Base-by-base conservation (phyloP, 2,888 invertebrate genomes). In the Rhamphomyia laevipes region DNA sequence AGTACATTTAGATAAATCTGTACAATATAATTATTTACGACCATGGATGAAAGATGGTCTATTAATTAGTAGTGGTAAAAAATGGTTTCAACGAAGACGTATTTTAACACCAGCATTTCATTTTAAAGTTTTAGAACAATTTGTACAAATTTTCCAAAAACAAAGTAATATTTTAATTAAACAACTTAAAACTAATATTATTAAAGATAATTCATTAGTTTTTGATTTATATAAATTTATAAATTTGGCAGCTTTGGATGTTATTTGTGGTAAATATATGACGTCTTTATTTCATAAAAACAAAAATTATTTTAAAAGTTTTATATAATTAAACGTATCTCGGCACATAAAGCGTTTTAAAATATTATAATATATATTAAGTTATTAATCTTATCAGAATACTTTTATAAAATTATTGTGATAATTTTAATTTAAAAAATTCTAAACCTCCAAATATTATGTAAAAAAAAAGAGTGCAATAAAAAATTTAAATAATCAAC, bases 101-200 rank as follows among this genome's bases (percentile, higher is more conserved):
- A 73, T 84, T 53, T 61, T 85, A 50, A 84, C 84, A 0, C 83
- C 84, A 3, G 77, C 84, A 0, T 86, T 85, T 64, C 85, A 86
- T 64, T 84, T 84, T 63, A 78, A 80, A 59, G 82, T 85, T 50
- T 65, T 85, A 43, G 78, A 82, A 59, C 76, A 80, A 56, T 84
- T 82, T 63, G 61, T 81, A 17, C 76, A 77, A 2, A 74, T 81
- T 0, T 83, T 85, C 62, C 76, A 82, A 55, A 74, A 75, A 50
- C 78, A 81, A 52, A 70, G 76, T n/a, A 65, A 70, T 38, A 69
- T 77, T 18, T 65, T 85, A 50, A 62, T 75, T 1, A 63, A 76
- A 2, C 76, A 76, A 55, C 62, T 84, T 18, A 60, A 59, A 18
- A 51, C 59, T 37, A 56, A 64, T 54, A 60, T 60, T 1, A 57